Conservation (phyloP, 2,888 invertebrate species). For the Lithophane leautieri region DNA sequence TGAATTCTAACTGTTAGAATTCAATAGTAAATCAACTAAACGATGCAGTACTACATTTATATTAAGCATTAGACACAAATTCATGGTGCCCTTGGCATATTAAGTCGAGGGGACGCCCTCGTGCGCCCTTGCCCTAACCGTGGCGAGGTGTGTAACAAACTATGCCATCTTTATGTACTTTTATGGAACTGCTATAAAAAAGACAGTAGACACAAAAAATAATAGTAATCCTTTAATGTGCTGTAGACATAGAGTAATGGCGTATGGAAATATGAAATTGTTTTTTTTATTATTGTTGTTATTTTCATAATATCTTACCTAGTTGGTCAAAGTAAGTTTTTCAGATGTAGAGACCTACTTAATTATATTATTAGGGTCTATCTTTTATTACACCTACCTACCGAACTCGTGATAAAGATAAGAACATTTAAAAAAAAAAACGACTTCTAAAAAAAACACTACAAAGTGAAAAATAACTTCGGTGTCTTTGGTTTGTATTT, state of each 20-base stretch:
- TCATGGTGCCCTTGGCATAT: constrained; percentile 62
- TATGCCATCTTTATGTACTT: constrained; percentile 15
- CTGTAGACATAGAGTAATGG: constrained; percentile 6
- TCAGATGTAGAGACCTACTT: background rate
- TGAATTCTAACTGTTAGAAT: background rate
- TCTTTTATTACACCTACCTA: background rate
- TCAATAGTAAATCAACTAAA: too few species aligned
- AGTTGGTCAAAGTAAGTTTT: background rate
- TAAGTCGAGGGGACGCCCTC: constrained; percentile 55
- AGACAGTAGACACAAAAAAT: constrained; percentile 12
- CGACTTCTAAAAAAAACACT: too few species aligned
- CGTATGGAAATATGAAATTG: constrained; percentile 16
- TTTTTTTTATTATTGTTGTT: background rate
- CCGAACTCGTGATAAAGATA: background rate
- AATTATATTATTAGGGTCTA: background rate
- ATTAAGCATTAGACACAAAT: constrained; percentile 47
- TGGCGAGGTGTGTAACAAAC: constrained; percentile 41
- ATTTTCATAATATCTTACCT: background rate
- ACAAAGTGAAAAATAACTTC: too few species aligned
- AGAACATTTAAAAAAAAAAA: too few species aligned
- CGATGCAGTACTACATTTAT: constrained; percentile 19
- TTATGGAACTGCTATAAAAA: constrained; percentile 26
- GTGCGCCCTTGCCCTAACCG: constrained; percentile 56
- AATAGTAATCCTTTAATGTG: constrained; percentile 17
- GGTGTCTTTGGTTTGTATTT: too few species aligned